Base-by-base conservation (phyloP, 2,797 vertebrate species). In the Eulemur coronatus region DNA sequence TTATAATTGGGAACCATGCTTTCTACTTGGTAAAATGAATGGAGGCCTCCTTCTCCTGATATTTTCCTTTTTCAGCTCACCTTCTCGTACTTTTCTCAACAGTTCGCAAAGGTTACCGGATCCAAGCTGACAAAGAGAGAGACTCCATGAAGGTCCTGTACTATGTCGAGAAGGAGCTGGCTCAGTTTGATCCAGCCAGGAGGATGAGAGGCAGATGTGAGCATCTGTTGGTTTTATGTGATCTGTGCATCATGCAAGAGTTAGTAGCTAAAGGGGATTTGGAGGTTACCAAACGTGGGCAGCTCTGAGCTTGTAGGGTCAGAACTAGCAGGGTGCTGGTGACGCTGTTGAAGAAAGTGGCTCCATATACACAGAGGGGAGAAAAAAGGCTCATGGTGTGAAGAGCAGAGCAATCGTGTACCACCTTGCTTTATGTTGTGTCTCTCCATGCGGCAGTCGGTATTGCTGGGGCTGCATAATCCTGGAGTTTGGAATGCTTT, bases 81-180 rank as follows among this genome's bases (percentile, higher is more conserved):
- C 22, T 1, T 52, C 96, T 84, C 94, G 26, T 94, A 95, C 96
- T 96, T 96, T 84, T 90, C 94, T 35, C 52, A 95, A 97, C 99
- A 98, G 99, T 99, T 97, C 98, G 98, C 97, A 99, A 99, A 98
- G 99, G 99, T 67, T 99, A 99, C 98, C 99, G 99, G 96, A 99
- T 99, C 98, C 99, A 99, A 98, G 59, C 99, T 48, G 99, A 99
- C 98, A 99, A 99, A 98, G 98, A 99, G 96, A 99, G 99, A 98
- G 99, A 99, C 97, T 99, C 99, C 98, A 99, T 99, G 99, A 99
- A 99, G 98, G 99, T 99, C 98, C 98, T 99, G 86, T 99, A 99
- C 99, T 99, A 99, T 95, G 98, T 99, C 0, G 99, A 99, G 98
- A 99, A 99, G 98, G 99, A 99, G 98, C 98, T 99, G 99, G 99